These are phyloP conservation scores for Diadema setosum DNA, from an alignment of 35 echinoderm and acorn worm species.

Conservation along the genomic window DNA sequence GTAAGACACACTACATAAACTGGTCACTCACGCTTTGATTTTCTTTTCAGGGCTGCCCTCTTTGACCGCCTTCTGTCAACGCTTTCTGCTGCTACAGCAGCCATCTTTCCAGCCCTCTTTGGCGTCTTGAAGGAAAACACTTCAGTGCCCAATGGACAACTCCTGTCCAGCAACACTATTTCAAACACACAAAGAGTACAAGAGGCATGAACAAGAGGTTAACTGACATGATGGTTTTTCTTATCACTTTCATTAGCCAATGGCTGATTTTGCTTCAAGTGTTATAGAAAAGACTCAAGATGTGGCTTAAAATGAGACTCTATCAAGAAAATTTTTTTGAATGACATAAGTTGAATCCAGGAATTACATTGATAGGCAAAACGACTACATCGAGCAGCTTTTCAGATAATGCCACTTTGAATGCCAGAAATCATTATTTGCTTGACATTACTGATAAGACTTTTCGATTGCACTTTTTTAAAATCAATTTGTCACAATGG, in stretches of 20 bases:
- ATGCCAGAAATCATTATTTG: no score
- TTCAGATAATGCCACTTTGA: no score
- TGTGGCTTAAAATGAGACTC: neutral
- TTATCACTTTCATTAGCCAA: neutral
- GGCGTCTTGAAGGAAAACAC: slow-evolving; percentile 82
- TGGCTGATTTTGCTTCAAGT: neutral
- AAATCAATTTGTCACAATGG: no score
- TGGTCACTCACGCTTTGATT: neutral
- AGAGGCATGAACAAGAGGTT: neutral
- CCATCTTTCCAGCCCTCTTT: slow-evolving; percentile 70
- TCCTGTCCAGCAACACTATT: slow-evolving; percentile 58
- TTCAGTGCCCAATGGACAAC: slow-evolving; percentile 45
- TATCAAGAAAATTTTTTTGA: neutral
- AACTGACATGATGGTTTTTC: neutral
- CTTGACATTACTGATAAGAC: no score
- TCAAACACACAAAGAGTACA: no score
- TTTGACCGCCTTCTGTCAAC: slow-evolving; percentile 28
- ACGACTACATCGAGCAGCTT: no score
- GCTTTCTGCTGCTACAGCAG: slow-evolving; percentile 68
- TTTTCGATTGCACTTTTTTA: no score
- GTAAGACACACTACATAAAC: no score
- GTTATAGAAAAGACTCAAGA: neutral
- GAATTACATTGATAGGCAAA: neutral
- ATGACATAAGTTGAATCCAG: neutral
- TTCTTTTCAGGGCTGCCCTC: neutral